phyloP scores from a whole-genome alignment of 2,797 vertebrate genomes.

The Gymnoscopelus microlampas region DNA sequence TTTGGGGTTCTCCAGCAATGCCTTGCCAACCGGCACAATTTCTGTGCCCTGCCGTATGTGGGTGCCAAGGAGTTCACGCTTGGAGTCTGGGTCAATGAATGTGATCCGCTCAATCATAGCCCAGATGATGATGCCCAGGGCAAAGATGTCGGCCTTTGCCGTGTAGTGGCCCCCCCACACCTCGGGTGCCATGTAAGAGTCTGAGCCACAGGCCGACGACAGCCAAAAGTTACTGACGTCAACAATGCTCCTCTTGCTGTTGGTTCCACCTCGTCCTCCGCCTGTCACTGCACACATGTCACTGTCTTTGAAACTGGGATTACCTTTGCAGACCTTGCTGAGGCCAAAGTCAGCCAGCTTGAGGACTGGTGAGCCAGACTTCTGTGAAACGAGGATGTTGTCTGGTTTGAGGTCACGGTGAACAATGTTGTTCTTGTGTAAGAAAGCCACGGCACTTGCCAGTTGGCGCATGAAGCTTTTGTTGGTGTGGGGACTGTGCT shows the following conservation, averaged over 20 bases:
- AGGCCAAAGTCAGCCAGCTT: no score
- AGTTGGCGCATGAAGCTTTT: slow-evolving; percentile 91
- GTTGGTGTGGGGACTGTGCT: slow-evolving; percentile 86
- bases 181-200: no score
- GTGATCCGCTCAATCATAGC: slow-evolving; percentile 92
- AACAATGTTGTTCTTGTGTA: slow-evolving; percentile 89
- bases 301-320: no score
- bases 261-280: slow-evolving; percentile 69
- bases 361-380: no score
- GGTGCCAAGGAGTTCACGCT: no score
- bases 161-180: no score
- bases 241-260: no score
- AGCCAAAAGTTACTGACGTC: slow-evolving; percentile 68
- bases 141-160: no score
- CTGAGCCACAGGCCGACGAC: slow-evolving; percentile 83
- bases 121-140: slow-evolving; percentile 83
- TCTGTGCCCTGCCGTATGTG: no score
- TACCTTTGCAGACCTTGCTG: slow-evolving; percentile 69
- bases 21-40: no score
- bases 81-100: slow-evolving; percentile 34
- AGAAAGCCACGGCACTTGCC: slow-evolving; percentile 89
- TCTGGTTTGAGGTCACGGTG: slow-evolving; percentile 75
- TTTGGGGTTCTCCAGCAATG: slow-evolving; percentile 91
- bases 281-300: no score
- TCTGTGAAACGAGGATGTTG: slow-evolving; percentile 90